Percentiles rank a stretch among this genome's conserved stretches.
phyloP scores from a whole-genome alignment of 2,888 invertebrate species.

The Pollenia griseotomentosa region DNA sequence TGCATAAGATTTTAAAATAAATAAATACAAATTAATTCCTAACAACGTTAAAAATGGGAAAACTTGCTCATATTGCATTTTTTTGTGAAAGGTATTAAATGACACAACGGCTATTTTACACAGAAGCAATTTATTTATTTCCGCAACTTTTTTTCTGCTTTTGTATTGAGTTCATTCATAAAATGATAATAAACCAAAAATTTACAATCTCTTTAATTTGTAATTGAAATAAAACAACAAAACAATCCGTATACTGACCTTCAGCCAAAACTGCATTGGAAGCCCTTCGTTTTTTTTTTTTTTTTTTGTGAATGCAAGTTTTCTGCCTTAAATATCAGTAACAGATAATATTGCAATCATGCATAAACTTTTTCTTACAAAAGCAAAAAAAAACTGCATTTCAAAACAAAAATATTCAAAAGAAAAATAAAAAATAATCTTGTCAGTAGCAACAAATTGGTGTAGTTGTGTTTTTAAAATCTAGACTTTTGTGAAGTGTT shows the following conservation, averaged over 20 bases:
- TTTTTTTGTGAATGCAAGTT: slow-evolving; percentile 35
- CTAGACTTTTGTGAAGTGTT: slow-evolving; percentile 6
- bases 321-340: slow-evolving; percentile 40
- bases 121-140: slow-evolving; percentile 33
- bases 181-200: slow-evolving; percentile 50
- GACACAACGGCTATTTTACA: neutral
- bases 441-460: slow-evolving; percentile 40
- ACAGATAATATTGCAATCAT: slow-evolving; percentile 52
- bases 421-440: neutral
- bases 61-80: slow-evolving; percentile 45
- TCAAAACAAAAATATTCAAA: slow-evolving; percentile 6
- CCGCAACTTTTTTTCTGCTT: slow-evolving; percentile 24
- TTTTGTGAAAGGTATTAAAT: slow-evolving; percentile 64
- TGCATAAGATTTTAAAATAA: neutral
- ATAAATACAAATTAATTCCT: slow-evolving; percentile 13
- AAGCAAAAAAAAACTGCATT: slow-evolving; percentile 28
- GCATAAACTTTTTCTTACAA: slow-evolving; percentile 29
- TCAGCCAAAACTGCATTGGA: slow-evolving; percentile 54
- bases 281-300: slow-evolving; percentile 59
- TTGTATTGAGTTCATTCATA: neutral
- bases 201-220: slow-evolving; percentile 57
- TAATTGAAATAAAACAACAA: slow-evolving; percentile 30
- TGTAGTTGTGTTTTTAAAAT: slow-evolving; percentile 8
- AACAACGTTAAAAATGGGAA: slow-evolving; percentile 46
- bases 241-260: slow-evolving; percentile 51